A percentile compares a stretch with the other conserved stretches of the same genome.
phyloP scores from a whole-genome alignment of 2,888 invertebrate species.

The Cephus spinipes region DNA sequence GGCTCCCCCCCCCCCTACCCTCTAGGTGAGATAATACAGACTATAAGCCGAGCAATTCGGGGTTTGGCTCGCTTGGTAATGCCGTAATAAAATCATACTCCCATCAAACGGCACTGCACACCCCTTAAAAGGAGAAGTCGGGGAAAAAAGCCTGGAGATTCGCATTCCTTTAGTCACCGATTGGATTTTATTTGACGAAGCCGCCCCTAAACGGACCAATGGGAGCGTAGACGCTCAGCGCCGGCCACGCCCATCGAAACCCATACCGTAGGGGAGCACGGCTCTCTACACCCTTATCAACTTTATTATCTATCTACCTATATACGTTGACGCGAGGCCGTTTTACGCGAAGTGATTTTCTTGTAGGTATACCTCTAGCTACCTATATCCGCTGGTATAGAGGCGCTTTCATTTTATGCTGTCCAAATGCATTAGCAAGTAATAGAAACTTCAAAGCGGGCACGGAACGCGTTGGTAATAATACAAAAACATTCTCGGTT shows the following conservation, averaged over 20 bases:
- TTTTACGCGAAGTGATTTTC: slow-evolving; percentile 53
- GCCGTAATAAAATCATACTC: slow-evolving; percentile 67
- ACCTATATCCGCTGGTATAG: not conserved
- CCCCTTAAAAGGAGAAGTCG: slow-evolving; percentile 44
- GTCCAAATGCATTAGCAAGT: slow-evolving; percentile 21
- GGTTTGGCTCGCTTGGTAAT: slow-evolving; percentile 64
- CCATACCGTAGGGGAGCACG: slow-evolving; percentile 29
- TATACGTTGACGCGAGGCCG: slow-evolving; percentile 43
- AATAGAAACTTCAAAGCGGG: not conserved
- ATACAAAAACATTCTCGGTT: not conserved
- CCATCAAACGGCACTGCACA: slow-evolving; percentile 62
- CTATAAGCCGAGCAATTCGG: slow-evolving; percentile 65
- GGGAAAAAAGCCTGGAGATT: slow-evolving; percentile 59
- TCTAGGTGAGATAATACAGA: slow-evolving; percentile 63
- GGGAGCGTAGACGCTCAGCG: slow-evolving; percentile 43
- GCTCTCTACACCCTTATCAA: slow-evolving; percentile 65
- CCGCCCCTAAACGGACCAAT: slow-evolving; percentile 59
- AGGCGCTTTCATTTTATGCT: slow-evolving; percentile 20
- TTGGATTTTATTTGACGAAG: slow-evolving; percentile 67
- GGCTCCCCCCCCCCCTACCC: slow-evolving; percentile 9
- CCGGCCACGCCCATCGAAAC: slow-evolving; percentile 58
- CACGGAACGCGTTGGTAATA: not conserved
- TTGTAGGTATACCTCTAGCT: slow-evolving; percentile 42
- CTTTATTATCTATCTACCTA: slow-evolving; percentile 61
- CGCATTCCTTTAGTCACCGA: slow-evolving; percentile 65